phyloP scores from a whole-genome alignment of 2,888 invertebrate species.

The Patella depressa region DNA sequence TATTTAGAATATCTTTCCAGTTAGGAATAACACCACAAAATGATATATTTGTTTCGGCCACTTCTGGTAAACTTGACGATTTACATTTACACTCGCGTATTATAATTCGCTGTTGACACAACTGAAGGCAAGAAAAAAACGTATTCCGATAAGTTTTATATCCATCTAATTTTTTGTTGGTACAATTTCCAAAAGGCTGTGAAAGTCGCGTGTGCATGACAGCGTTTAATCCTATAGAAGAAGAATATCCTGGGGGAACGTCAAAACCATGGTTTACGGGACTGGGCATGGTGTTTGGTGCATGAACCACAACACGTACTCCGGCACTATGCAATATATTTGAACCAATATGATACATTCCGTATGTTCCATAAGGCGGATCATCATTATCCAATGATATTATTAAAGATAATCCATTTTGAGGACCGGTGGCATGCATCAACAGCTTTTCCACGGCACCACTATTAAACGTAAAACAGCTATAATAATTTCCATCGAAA shows the following conservation, averaged over 20 bases:
- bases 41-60: constrained; percentile 41
- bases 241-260: constrained; percentile 66
- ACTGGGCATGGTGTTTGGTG: constrained; percentile 65
- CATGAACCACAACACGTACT: constrained; percentile 64
- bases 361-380: constrained; percentile 57
- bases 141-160: constrained; percentile 54
- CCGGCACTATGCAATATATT: constrained; percentile 65
- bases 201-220: constrained; percentile 54
- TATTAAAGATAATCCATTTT: constrained; percentile 63
- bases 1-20: constrained; percentile 48
- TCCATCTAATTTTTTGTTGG: constrained; percentile 43
- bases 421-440: constrained; percentile 65
- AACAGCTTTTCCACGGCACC: constrained; percentile 50
- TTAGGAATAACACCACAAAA: constrained; percentile 60
- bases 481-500: constrained; percentile 65
- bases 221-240: constrained; percentile 62
- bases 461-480: constrained; percentile 67
- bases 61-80: constrained; percentile 58
- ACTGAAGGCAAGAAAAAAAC: constrained; percentile 61
- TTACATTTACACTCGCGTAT: constrained; percentile 59
- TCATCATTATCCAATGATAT: constrained; percentile 65
- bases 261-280: constrained; percentile 67
- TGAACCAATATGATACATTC: constrained; percentile 58
- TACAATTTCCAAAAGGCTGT: constrained; percentile 64
- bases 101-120: constrained; percentile 62